These are phyloP conservation scores for Camptogramma bilineatum DNA, from an alignment of 2,888 invertebrate genomes.

Conservation along the genomic window DNA sequence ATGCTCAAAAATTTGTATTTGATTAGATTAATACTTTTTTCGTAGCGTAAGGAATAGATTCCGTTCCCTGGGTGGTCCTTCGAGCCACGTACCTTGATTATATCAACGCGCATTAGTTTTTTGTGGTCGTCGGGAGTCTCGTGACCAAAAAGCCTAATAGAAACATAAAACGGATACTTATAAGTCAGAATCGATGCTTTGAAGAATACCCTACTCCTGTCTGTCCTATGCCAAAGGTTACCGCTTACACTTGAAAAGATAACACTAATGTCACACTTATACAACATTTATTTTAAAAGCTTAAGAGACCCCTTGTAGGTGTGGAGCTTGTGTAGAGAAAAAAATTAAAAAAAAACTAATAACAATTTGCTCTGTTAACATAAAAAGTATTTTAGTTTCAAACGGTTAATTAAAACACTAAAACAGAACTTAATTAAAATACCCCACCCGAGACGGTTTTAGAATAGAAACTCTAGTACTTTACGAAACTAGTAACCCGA, in stretches of 20 bases:
- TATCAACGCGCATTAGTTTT: slow-evolving; percentile 67
- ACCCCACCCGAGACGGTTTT: slow-evolving; percentile 30
- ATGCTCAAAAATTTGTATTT: slow-evolving; percentile 55
- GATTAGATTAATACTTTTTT: slow-evolving; percentile 57
- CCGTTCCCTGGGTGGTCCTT: slow-evolving; percentile 67
- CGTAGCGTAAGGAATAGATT: slow-evolving; percentile 56
- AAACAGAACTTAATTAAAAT: too few relatives aligned
- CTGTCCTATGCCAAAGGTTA: slow-evolving; percentile 31
- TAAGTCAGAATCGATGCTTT: slow-evolving; percentile 34
- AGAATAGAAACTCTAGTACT: slow-evolving; percentile 63
- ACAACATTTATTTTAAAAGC: slow-evolving; percentile 41
- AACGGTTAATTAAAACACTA: too few relatives aligned
- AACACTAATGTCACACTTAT: slow-evolving; percentile 41
- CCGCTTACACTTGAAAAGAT: slow-evolving; percentile 36
- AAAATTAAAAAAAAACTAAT: neutral
- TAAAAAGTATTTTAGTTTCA: too few relatives aligned
- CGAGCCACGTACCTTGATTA: slow-evolving; percentile 56
- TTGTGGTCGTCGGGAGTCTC: slow-evolving; percentile 56
- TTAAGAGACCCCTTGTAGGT: slow-evolving; percentile 22
- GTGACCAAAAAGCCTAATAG: slow-evolving; percentile 58
- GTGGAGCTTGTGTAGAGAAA: too few relatives aligned
- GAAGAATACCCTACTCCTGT: slow-evolving; percentile 38
- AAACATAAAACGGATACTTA: slow-evolving; percentile 50
- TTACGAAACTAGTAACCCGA: slow-evolving; percentile 61
- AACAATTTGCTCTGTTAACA: neutral